Evolutionary conservation across 2,797 vertebrate species (phyloP).

Genomic region (Halcyon smyrnensis): DNA sequence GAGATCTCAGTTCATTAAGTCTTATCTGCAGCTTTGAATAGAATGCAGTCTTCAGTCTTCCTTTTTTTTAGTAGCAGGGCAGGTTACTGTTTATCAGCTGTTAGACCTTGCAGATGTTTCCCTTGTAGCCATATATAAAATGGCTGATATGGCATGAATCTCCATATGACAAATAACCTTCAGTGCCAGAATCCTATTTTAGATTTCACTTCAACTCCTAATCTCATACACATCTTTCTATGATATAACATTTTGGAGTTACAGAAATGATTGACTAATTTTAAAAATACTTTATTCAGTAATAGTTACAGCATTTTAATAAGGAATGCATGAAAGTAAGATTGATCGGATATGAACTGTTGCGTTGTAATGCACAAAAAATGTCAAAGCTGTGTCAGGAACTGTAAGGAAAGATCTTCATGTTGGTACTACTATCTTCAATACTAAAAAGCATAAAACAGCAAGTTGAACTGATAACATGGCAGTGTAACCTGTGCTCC

Average conservation of each 20-base stretch:
- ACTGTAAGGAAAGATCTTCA: not conserved
- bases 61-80: not conserved
- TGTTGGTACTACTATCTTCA: not conserved
- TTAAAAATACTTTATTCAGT: not conserved
- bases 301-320: not conserved
- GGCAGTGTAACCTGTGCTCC: not conserved
- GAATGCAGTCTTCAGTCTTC: not conserved
- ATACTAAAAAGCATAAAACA: not conserved
- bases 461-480: not conserved
- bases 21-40: slow-evolving; percentile 60
- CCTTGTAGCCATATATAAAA: slow-evolving; percentile 34
- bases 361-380: not conserved
- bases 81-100: slow-evolving; percentile 48
- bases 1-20: slow-evolving; percentile 59
- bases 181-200: not conserved
- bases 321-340: not conserved
- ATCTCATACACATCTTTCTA: not conserved
- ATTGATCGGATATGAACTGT: not conserved
- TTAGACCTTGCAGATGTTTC: slow-evolving; percentile 52
- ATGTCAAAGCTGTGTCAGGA: not conserved
- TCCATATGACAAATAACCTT: slow-evolving; percentile 1
- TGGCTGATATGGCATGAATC: not conserved
- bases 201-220: not conserved
- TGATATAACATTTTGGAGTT: not conserved
- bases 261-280: not conserved